Conservation (phyloP, 2,113 vertebrate species). For the Chaetops frenatus region DNA sequence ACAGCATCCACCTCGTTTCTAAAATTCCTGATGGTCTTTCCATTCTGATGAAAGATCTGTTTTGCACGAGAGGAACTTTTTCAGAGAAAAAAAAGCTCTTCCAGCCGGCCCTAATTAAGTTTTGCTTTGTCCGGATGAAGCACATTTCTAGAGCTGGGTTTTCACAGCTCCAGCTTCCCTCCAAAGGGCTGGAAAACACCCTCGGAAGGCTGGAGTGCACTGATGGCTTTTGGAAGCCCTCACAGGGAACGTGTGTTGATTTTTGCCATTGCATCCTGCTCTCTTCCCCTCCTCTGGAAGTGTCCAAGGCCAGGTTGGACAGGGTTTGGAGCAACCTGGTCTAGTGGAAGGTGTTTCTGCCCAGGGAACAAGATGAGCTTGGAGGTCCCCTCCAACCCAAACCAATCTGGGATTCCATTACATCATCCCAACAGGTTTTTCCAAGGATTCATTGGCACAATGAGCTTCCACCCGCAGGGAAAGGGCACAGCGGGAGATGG, state of each 20-base stretch:
- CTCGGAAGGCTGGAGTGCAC: background rate
- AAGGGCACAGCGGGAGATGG: background rate
- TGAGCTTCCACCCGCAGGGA: background rate
- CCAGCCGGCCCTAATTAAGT: background rate
- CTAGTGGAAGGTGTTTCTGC: background rate
- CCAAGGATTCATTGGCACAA: background rate
- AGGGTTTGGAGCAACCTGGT: background rate
- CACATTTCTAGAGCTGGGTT: background rate
- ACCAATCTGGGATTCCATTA: background rate
- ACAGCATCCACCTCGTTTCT: background rate
- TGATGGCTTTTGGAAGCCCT: background rate
- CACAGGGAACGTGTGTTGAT: rapidly evolving
- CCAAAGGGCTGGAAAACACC: background rate
- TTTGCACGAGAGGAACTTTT: background rate
- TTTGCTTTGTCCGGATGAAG: background rate
- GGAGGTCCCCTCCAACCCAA: background rate
- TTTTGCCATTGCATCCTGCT: background rate
- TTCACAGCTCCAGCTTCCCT: background rate
- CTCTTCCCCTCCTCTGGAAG: background rate
- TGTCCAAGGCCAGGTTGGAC: background rate
- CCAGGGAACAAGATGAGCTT: background rate
- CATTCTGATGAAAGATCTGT: background rate
- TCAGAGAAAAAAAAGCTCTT: background rate
- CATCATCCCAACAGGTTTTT: background rate
- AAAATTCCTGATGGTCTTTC: background rate